Percentiles rank a stretch among this genome's conserved stretches.
Conservation (phyloP, 2,113 vertebrate genomes). For the Pachypanchax playfairii region DNA sequence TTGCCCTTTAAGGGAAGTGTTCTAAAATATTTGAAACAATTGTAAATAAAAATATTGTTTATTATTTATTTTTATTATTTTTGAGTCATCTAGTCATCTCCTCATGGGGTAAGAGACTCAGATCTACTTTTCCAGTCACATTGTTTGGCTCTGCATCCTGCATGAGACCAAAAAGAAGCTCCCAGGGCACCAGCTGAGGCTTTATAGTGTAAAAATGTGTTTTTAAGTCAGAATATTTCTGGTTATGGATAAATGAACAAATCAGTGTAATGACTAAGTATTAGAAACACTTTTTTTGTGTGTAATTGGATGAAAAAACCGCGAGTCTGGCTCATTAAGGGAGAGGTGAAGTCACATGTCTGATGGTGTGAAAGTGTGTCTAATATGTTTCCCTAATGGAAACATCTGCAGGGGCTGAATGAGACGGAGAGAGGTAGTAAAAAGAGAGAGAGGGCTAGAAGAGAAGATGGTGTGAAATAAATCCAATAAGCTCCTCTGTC, state of each 20-base stretch:
- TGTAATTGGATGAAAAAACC: slow-evolving; percentile 26
- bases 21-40: no score
- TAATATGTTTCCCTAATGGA: slow-evolving; percentile 64
- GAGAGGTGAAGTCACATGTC: slow-evolving; percentile 33
- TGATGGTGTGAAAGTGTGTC: slow-evolving; percentile 58
- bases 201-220: neutral
- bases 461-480: slow-evolving; percentile 61
- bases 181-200: neutral
- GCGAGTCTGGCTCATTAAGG: slow-evolving; percentile 40
- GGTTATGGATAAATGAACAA: no score
- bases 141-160: no score
- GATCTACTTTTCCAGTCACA: no score
- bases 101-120: no score
- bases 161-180: neutral
- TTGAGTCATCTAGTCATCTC: no score
- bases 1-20: no score
- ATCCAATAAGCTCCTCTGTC: slow-evolving; percentile 74
- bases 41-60: no score
- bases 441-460: slow-evolving; percentile 27
- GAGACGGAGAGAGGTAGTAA: slow-evolving; percentile 19
- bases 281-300: neutral
- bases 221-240: neutral
- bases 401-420: slow-evolving; percentile 50
- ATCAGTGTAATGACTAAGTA: neutral
- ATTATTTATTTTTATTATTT: no score